A percentile compares a stretch with the other conserved stretches of the same genome.
phyloP scores from a whole-genome alignment of 2,888 invertebrate species.

The Xiphydria camelus region DNA sequence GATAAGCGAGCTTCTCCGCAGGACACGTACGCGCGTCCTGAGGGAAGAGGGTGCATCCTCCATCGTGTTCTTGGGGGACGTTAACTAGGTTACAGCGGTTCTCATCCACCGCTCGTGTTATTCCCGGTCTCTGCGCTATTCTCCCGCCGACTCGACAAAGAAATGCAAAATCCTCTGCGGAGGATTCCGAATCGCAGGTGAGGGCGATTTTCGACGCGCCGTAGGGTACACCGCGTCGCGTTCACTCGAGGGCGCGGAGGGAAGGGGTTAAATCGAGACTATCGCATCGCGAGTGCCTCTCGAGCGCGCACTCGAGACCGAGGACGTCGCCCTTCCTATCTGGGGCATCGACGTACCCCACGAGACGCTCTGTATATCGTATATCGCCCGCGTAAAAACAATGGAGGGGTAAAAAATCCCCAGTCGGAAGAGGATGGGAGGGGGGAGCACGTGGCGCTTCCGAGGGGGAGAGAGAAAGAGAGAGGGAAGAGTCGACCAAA shows the following conservation, averaged over 20 bases:
- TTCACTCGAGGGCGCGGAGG: no score
- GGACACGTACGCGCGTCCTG: constrained; percentile 44
- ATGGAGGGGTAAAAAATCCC: no score
- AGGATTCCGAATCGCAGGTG: no score
- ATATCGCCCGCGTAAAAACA: constrained; percentile 2
- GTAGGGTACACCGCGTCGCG: no score
- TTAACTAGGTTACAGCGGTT: constrained; percentile 48
- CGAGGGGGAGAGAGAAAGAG: background rate
- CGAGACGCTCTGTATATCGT: no score
- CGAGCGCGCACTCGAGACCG: no score
- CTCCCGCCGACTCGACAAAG: no score
- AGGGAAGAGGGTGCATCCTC: constrained; percentile 46
- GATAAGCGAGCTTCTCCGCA: constrained; percentile 30
- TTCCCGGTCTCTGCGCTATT: constrained; percentile 11
- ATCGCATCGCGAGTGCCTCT: no score
- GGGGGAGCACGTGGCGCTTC: constrained; percentile 2
- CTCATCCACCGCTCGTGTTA: constrained; percentile 32
- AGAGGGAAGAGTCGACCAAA: background rate
- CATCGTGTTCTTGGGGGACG: constrained; percentile 36
- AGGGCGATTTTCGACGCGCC: no score
- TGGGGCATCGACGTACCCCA: constrained; percentile 3
- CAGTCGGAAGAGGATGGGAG: background rate
- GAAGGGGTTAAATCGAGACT: no score
- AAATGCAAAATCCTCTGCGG: no score
- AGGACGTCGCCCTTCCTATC: background rate